Base-by-base conservation (phyloP, 2,113 vertebrate species). In the Colaptes auratus region DNA sequence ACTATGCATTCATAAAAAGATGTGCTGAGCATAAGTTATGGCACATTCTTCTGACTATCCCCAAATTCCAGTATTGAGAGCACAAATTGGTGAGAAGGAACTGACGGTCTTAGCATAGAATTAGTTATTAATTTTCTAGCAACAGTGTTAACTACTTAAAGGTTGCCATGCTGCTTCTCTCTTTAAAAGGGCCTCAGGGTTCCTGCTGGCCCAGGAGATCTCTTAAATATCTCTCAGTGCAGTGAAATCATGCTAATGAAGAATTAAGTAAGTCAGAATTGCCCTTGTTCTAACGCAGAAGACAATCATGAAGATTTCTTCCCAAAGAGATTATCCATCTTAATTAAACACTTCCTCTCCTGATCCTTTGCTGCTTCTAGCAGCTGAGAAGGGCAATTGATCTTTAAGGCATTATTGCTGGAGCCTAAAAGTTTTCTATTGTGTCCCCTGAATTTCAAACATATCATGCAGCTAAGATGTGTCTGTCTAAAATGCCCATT, bases 311-410 rank as follows among this genome's bases (percentile, higher is more conserved):
- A 27, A 84, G 80, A 86, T 91, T 64, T 93, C 35, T 94, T 92
- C 31, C 55, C 31, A 67, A 74, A 79, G 10, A 78, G 61, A 73
- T 81, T 87, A 87, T 50, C 50, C 20, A 55, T 64, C 61, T 78
- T 89, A 95, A 94, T 31, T 79, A 92, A 88, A 88, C 72, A 61
- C 77, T 86, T 88, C 27, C 15, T 89, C 59, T 82, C 58, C 30
- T 71, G 69, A 19, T 48, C 24, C 27, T 93, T 96, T 88, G 56
- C 20, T 86, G 35, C 80, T 65, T 81, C 63, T 35, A 28, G 14
- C 44, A 88, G 55, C 18, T 52, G 66, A 88, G 53, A 86, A 86
- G 28, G 30, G 31, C 79, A 78, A 73, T 91, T 88, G 81, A 44
- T 91, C 65, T 88, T 73, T 15, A 23, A 86, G 31, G 17, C 88